Evolutionary conservation across 2,797 vertebrate genomes (phyloP), one percentile per base, ranked within the genome.

Genomic region (Gambelia wislizenii): DNA sequence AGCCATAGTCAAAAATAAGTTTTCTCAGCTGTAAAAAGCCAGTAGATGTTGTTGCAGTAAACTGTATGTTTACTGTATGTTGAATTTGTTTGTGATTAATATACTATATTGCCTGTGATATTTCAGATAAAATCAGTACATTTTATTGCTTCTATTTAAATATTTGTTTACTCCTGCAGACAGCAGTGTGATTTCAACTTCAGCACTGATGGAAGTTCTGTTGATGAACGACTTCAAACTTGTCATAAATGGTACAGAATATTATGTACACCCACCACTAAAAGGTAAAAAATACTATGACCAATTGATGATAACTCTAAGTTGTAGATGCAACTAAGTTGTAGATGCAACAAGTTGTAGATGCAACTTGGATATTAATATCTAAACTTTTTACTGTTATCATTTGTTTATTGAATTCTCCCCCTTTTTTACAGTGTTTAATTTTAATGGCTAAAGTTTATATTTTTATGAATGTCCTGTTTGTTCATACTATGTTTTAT

Each of bases 191-290:
- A 91, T 99, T 56, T 97, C 98, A 91, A 92, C 94, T 94, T 94
- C 95, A 84, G 98, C 98, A 0, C 94, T 97, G 64, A 96, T 99
- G 93, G 97, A 98, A 54, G 18, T 97, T 88, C 96, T 99, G 91
- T 72, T 99, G 93, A 97, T 95, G 94, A 98, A 97, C 89, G 97
- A 98, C 94, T 99, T 99, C 88, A 97, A 98, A 91, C 97, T 99
- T 69, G 85, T 98, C 91, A 97, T 99, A 94, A 99, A 99, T 86
- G 83, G 96, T 39, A 79, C 87, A 2, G 95, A 95, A 1, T 98
- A 98, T 89, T 94, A 92, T 0, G 96, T 99, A 52, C 92, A 87
- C 74, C 87, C 97, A 64, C 97, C 98, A 74, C 94, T 95, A 30
- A 97, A 92, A 96, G 98, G 98, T 99, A 98, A 91, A 87, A 85